Conservation (phyloP, 1,140 invertebrate genomes). For the Dreissena rostriformis region DNA sequence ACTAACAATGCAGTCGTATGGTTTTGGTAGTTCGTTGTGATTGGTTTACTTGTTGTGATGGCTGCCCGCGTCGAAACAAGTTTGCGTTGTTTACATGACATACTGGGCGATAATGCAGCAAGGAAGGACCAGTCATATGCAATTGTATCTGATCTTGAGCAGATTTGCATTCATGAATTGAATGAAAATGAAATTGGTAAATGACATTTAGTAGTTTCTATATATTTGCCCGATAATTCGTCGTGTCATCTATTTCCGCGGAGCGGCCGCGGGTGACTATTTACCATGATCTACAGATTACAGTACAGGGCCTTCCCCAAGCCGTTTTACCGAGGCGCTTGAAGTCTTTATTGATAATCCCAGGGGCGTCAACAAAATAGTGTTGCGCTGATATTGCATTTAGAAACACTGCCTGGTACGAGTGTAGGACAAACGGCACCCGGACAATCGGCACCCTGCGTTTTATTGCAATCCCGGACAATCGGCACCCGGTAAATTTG, state of each 20-base stretch:
- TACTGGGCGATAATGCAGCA: slow-evolving; percentile 43
- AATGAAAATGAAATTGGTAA: slow-evolving; percentile 72
- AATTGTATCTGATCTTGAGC: slow-evolving; percentile 69
- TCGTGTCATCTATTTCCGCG: not conserved
- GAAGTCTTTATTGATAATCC: not conserved
- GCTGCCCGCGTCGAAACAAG: slow-evolving; percentile 67
- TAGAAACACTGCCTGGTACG: not conserved
- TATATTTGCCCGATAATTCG: not conserved
- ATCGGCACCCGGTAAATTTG: too few species aligned
- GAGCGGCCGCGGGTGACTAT: not conserved
- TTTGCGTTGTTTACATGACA: slow-evolving; percentile 65
- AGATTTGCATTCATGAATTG: slow-evolving; percentile 70
- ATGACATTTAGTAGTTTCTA: slow-evolving; percentile 1
- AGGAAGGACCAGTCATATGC: slow-evolving; percentile 63
- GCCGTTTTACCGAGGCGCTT: not conserved
- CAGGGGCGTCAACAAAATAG: too few species aligned
- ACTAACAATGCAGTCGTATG: too few species aligned
- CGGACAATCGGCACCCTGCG: too few species aligned
- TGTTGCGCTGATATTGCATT: not conserved
- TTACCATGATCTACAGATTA: not conserved
- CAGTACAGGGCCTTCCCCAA: too few species aligned
- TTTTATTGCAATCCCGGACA: too few species aligned
- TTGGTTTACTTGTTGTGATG: slow-evolving; percentile 61
- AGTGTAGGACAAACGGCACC: too few species aligned
- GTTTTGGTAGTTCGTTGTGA: too few species aligned